Conservation (phyloP, 2,888 invertebrate genomes). For the Drosophila monieri region DNA sequence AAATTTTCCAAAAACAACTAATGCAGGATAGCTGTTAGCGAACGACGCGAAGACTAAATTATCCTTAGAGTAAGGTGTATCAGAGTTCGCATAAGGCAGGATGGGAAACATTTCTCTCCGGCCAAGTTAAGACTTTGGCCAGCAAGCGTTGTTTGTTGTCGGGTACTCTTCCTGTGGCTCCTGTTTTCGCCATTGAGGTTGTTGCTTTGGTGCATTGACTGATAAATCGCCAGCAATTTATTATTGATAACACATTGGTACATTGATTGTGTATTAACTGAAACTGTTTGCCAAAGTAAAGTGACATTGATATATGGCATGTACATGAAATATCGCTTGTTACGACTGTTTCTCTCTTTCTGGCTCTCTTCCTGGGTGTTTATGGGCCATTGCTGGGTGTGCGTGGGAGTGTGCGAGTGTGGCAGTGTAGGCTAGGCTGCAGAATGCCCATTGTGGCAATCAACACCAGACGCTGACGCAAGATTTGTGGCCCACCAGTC, state of each 20-base stretch:
- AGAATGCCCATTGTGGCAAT: conserved; percentile 70
- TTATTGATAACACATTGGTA: conserved; percentile 80
- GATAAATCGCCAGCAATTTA: conserved; percentile 79
- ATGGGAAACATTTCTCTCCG: background rate
- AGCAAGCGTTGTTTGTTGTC: conserved; percentile 38
- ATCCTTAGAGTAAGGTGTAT: background rate
- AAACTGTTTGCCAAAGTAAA: conserved; percentile 80
- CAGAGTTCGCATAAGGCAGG: background rate
- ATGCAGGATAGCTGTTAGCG: too few relatives aligned
- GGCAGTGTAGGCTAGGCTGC: conserved; percentile 24
- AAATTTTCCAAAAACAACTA: background rate
- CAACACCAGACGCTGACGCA: conserved; percentile 72
- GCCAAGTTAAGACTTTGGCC: conserved; percentile 51
- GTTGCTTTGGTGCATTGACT: conserved; percentile 63
- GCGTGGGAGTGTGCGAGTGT: conserved; percentile 18
- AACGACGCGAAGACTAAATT: background rate
- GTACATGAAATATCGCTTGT: conserved; percentile 77
- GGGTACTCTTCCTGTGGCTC: conserved; percentile 1
- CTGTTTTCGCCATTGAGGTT: conserved; percentile 15
- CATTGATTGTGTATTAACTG: conserved; percentile 80
- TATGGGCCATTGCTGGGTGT: conserved; percentile 8
- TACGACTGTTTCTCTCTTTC: conserved; percentile 48
- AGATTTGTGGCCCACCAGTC: conserved; percentile 63
- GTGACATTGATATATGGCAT: conserved; percentile 78
- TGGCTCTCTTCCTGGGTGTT: background rate